phyloP scores from a whole-genome alignment of 1,140 invertebrate genomes.

The Neodiprion lecontei region DNA sequence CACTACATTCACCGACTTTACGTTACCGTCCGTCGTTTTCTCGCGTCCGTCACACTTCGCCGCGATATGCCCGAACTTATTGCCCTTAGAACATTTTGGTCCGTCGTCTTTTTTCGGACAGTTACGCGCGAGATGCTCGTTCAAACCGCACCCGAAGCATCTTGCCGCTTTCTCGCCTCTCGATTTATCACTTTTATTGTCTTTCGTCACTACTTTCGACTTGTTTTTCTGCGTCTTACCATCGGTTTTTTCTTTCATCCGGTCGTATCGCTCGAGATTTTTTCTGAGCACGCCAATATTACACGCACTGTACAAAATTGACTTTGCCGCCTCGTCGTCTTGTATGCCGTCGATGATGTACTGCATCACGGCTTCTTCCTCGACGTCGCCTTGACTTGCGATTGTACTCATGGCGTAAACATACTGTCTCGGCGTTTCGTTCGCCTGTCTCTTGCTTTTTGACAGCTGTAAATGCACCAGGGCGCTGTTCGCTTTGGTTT shows the following conservation, averaged over 20 bases:
- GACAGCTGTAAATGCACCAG: conserved; percentile 30
- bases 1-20: conserved; percentile 2
- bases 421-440: conserved; percentile 31
- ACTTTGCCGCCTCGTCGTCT: conserved; percentile 41
- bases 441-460: conserved; percentile 31
- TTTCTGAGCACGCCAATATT: conserved; percentile 39
- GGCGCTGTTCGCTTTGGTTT: conserved; percentile 29
- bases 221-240: neutral
- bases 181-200: neutral
- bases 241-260: conserved; percentile 28
- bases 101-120: neutral
- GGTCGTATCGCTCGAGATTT: conserved; percentile 37
- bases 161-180: neutral
- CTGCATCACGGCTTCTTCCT: conserved; percentile 39
- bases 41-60: neutral
- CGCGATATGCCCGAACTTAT: neutral
- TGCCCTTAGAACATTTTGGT: neutral
- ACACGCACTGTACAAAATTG: conserved; percentile 42
- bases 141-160: neutral
- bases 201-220: neutral
- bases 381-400: conserved; percentile 37
- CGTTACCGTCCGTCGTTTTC: neutral
- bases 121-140: too few species aligned
- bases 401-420: conserved; percentile 38
- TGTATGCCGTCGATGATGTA: conserved; percentile 52